A percentile compares a stretch with the other conserved stretches of the same genome.
These are phyloP conservation scores for Plagodis pulveraria DNA, from an alignment of 2,888 invertebrate genomes.

Conservation along the genomic window DNA sequence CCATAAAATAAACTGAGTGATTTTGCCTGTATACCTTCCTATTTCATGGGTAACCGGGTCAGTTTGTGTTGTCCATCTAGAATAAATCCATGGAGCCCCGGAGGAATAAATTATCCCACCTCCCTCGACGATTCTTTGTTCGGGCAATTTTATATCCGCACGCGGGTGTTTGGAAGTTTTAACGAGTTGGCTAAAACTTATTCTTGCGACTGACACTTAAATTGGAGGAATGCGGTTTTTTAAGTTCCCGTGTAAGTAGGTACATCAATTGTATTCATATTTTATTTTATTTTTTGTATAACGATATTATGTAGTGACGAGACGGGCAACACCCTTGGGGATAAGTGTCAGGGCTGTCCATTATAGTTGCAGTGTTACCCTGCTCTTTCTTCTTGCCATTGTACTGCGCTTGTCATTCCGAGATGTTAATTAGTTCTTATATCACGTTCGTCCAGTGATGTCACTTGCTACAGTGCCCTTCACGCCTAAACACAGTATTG, in stretches of 20 bases:
- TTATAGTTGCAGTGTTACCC: no score
- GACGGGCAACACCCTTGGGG: no score
- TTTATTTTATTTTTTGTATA: neutral
- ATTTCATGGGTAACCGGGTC: slow-evolving; percentile 15
- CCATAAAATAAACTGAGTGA: neutral
- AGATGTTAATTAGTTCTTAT: no score
- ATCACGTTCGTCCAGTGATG: no score
- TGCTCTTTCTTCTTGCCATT: no score
- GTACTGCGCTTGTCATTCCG: no score
- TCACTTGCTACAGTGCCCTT: no score
- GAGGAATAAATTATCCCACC: slow-evolving; percentile 64
- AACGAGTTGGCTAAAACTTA: slow-evolving; percentile 21
- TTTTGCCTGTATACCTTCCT: neutral
- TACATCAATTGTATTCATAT: neutral
- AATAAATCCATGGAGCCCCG: slow-evolving; percentile 41
- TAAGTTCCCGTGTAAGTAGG: slow-evolving; percentile 8
- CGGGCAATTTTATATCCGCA: slow-evolving; percentile 48
- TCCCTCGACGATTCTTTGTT: slow-evolving; percentile 55
- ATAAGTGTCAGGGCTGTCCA: no score
- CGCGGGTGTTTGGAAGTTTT: slow-evolving; percentile 32
- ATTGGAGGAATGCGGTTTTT: slow-evolving; percentile 20
- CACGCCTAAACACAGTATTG: no score
- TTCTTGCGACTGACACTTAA: slow-evolving; percentile 20
- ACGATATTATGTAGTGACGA: neutral
- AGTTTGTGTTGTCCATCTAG: slow-evolving; percentile 38